Percentiles rank a stretch among this genome's conserved stretches.
phyloP scores from a whole-genome alignment of 2,113 vertebrate genomes.

The Upupa epops region DNA sequence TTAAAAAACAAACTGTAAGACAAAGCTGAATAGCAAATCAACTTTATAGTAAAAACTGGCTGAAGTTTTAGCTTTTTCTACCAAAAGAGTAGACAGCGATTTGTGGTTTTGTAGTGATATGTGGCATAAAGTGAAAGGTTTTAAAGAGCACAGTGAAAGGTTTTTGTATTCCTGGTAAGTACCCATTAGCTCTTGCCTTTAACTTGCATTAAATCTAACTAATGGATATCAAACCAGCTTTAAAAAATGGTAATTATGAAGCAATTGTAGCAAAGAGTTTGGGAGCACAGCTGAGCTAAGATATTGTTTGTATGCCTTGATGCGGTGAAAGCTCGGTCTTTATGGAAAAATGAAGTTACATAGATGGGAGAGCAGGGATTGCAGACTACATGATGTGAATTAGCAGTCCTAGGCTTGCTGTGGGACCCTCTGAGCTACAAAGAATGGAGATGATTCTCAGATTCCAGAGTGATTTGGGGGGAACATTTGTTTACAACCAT shows the following conservation, averaged over 20 bases:
- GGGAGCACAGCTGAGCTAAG: not conserved
- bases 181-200: conserved; percentile 55
- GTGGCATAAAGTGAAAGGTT: not conserved
- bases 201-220: conserved; percentile 59
- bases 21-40: conserved; percentile 12
- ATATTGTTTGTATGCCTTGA: not conserved
- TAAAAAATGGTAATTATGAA: conserved; percentile 54
- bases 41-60: not conserved
- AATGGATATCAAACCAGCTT: conserved; percentile 60
- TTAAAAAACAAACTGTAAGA: conserved; percentile 59
- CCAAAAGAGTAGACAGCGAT: not conserved
- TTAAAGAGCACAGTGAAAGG: conserved; percentile 27
- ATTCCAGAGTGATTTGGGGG: not conserved
- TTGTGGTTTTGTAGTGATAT: not conserved
- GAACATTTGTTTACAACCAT: not conserved
- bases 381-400: not conserved
- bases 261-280: conserved; percentile 20
- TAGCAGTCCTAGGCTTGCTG: not conserved
- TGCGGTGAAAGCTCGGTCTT: not conserved
- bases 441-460: not conserved
- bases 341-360: not conserved
- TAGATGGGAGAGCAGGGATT: conserved; percentile 3
- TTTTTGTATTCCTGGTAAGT: conserved; percentile 33
- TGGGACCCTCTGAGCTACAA: not conserved
- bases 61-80: conserved; percentile 13